Base-by-base conservation (phyloP, 2,888 invertebrate species). In the Drosophila demipolita region DNA sequence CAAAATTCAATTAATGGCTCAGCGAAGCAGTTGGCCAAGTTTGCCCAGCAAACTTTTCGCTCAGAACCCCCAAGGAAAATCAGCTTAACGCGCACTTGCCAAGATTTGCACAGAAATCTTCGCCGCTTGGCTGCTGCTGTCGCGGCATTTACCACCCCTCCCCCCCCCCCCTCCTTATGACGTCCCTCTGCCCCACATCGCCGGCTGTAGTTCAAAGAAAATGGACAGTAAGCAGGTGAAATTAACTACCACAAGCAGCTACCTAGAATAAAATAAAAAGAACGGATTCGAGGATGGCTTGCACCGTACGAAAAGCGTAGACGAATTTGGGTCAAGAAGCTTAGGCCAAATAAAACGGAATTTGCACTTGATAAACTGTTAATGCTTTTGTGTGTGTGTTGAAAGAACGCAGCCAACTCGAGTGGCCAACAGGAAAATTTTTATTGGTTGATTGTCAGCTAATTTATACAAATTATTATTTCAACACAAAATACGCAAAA, bases 201-300 rank as follows among this genome's bases (percentile, higher is more conserved):
- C 6, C 29, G 5, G 11, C 26, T 8, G 20, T 42, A 15, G 29
- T 57, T 40, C 53, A 65, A 60, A 35, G 35, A 54, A 66, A 80
- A 78, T 78, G 80, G 82, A 84, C 89, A 89, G 77, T 89, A 89
- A 85, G 82, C 89, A 84, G 89, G 64, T 73, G 77, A 85, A 85
- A 85, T 85, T 89, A 85, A 87, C 85, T 89, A 80, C 79, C 74
- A 64, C 64, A 75, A 71, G 69, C 72, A 60, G 65, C 55, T 15
- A 52, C 26, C 26, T 49, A 8, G 29, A 33, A 23, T 23, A 23
- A 12, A 23, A 23, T n/a, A 55, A 29, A 48, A 45, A 17, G n/a
- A 68, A 36, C 65, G 29, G 15, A 40, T 48, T 15, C 53, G n/a
- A 57, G 32, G 23, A 11, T 53, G 57, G 49, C 40, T 33, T 75